Percentiles rank a stretch among this genome's conserved stretches.
phyloP scores from a whole-genome alignment of 2,797 vertebrate species.

The Sebastes trivittatus region DNA sequence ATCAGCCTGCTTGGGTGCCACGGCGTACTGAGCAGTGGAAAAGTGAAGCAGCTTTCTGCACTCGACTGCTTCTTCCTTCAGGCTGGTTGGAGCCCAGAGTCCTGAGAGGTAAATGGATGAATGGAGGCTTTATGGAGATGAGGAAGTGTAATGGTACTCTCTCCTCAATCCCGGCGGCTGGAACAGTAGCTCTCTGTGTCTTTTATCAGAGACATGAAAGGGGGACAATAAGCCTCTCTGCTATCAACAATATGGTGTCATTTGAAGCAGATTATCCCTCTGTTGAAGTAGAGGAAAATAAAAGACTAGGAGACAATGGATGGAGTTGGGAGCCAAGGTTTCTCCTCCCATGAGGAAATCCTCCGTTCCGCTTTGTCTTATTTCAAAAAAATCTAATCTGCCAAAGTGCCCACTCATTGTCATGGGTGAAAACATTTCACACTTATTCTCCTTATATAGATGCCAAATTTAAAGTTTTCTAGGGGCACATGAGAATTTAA shows the following conservation, averaged over 20 bases:
- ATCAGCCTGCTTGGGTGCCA: conserved; percentile 71
- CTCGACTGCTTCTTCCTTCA: conserved; percentile 74
- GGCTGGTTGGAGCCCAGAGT: conserved; percentile 69
- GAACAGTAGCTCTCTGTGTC: conserved; percentile 81
- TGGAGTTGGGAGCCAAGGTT: conserved; percentile 74
- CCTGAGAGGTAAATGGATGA: conserved; percentile 82
- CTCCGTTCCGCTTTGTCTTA: conserved; percentile 69
- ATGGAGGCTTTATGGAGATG: conserved; percentile 82
- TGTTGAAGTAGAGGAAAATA: conserved; percentile 79
- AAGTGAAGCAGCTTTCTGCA: conserved; percentile 73
- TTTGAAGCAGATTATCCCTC: conserved; percentile 83
- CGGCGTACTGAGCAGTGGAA: conserved; percentile 42
- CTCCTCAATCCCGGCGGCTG: conserved; percentile 71
- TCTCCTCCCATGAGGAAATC: conserved; percentile 72
- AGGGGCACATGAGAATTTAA: conserved; percentile 15
- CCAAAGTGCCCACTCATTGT: conserved; percentile 63
- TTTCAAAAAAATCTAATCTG: conserved; percentile 74
- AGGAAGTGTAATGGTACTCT: conserved; percentile 80
- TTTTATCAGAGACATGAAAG: conserved; percentile 82
- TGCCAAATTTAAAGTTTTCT: conserved; percentile 47
- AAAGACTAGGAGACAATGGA: conserved; percentile 76
- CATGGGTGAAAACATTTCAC: conserved; percentile 52
- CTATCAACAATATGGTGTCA: conserved; percentile 84
- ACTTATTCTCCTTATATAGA: conserved; percentile 43
- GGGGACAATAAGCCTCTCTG: conserved; percentile 80